Evolutionary conservation across 1,140 invertebrate species (phyloP), one percentile per base, ranked within the genome.

Genomic region (Platorchestia sp.): DNA sequence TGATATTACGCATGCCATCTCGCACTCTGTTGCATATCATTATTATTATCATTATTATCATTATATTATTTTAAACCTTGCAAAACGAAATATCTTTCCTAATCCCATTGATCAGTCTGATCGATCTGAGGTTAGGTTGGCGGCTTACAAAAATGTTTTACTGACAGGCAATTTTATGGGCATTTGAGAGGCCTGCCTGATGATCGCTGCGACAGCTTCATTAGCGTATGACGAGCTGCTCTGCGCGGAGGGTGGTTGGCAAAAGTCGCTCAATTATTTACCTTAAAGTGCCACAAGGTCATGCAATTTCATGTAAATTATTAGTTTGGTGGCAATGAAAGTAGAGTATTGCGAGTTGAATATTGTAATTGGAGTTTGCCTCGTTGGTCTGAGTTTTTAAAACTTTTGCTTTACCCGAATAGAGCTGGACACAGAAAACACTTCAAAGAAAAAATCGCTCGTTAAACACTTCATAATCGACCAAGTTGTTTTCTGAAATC

Each of bases 201-300:
- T 75, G 59, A 75, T 75, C 59, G 59, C 59, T 75, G 59, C 59
- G 59, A 75, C 59, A 75, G 59, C 59, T 75, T 75, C 59, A 75
- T 75, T 75, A 75, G 59, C 59, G 14, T 10, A 27, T 75, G 59
- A 75, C 59, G 59, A 75, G 27, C 59, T 10, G 59, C 27, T 75
- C 59, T 75, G 27, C 10, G 59, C 27, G 14, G 36, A 75, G 59
- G 14, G 59, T 36, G 27, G 19, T 51, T 75, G 59, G 59, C 59
- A 75, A 75, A 22, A 75, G 59, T 75, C 59, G 59, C 27, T 75
- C 27, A 36, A 75, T 75, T 75, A 75, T 36, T 75, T 75, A 75
- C 36, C 36, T 75, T 75, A 75, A 75, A 75, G 36, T 75, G 27
- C 59, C 27, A 27, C 19, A 36, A 75, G 59, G 59, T 75, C 36